Percentiles rank a stretch among this genome's conserved stretches.
phyloP scores from a whole-genome alignment of 2,888 invertebrate species.

The Aelia acuminata region DNA sequence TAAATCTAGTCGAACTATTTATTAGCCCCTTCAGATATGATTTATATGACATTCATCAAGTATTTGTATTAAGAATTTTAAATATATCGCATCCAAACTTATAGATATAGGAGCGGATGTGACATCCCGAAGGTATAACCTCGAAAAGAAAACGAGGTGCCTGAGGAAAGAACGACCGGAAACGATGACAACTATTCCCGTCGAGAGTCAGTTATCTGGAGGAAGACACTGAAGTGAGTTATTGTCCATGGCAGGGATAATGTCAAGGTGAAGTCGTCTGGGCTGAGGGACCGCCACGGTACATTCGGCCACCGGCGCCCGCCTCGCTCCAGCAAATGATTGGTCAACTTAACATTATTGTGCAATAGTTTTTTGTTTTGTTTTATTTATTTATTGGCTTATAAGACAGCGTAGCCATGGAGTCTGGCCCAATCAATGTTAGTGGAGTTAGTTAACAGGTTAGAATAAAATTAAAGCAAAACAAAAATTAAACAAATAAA shows the following conservation, averaged over 20 bases:
- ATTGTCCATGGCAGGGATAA: neutral
- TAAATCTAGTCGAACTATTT: too few species aligned
- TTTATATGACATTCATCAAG: too few species aligned
- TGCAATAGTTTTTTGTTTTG: neutral
- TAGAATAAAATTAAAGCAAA: too few species aligned
- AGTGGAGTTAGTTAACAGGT: too few species aligned
- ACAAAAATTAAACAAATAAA: too few species aligned
- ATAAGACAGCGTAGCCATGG: too few species aligned
- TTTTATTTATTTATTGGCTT: too few species aligned
- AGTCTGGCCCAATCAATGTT: too few species aligned
- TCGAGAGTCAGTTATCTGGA: neutral
- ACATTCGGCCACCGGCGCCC: neutral
- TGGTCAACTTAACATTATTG: neutral
- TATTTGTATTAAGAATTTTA: too few species aligned
- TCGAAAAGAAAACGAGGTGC: too few species aligned
- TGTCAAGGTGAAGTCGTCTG: conserved; percentile 7
- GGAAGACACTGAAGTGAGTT: neutral
- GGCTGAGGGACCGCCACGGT: neutral
- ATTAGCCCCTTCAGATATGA: too few species aligned
- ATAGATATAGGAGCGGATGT: neutral
- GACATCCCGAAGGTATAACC: neutral
- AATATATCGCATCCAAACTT: neutral
- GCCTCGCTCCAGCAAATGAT: neutral
- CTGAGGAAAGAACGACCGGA: neutral
- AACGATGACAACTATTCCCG: neutral